Conservation (phyloP, 37 sponge, comb jelly and placozoan genomes). For the Chondrilla cf. caribensis region DNA sequence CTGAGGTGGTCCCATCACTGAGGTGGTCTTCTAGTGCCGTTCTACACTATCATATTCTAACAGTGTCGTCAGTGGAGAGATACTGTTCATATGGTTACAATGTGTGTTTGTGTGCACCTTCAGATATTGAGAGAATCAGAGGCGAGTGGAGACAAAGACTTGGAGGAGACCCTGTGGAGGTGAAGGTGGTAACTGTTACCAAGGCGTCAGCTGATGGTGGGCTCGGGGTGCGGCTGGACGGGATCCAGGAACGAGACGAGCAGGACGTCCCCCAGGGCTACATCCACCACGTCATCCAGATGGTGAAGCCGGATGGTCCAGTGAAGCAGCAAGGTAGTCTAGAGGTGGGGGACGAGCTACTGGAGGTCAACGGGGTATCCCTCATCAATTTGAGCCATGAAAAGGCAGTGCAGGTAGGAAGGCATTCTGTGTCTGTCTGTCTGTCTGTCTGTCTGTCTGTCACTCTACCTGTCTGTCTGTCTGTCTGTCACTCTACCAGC, state of each 20-base stretch:
- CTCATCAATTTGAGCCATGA: conserved; percentile 46
- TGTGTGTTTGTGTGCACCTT: too few relatives aligned
- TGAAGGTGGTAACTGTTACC: conserved; percentile 3
- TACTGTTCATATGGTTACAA: too few relatives aligned
- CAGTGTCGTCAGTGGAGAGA: too few relatives aligned
- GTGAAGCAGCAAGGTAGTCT: conserved; percentile 29
- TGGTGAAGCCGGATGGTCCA: conserved; percentile 43
- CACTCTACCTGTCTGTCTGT: too few relatives aligned
- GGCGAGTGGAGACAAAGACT: too few relatives aligned
- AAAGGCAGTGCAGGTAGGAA: conserved; percentile 32
- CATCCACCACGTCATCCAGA: conserved; percentile 47
- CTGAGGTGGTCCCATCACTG: too few relatives aligned
- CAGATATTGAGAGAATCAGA: too few relatives aligned
- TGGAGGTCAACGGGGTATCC: conserved; percentile 53
- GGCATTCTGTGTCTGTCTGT: background rate
- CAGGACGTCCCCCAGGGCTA: conserved; percentile 8
- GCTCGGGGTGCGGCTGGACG: conserved; percentile 68
- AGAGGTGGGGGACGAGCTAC: conserved; percentile 60
- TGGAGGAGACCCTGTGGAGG: background rate
- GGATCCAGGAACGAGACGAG: conserved; percentile 56
- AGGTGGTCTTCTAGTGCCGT: too few relatives aligned
- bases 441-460: too few relatives aligned
- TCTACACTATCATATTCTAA: too few relatives aligned
- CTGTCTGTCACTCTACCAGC: too few relatives aligned
- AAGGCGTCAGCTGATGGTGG: conserved; percentile 25